phyloP scores from a whole-genome alignment of 2,888 invertebrate species.

The Candidula unifasciata region DNA sequence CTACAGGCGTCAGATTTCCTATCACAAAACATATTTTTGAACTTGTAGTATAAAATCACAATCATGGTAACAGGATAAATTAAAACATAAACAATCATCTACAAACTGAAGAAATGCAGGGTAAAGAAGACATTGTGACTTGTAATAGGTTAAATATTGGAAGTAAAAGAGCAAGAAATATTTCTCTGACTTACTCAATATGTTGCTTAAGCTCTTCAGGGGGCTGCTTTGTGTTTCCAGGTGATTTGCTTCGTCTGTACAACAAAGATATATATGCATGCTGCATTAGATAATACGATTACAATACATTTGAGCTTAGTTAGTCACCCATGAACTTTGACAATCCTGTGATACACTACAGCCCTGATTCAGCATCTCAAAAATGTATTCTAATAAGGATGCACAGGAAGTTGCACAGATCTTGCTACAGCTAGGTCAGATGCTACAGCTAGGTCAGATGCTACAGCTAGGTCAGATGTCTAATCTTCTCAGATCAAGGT shows the following conservation, averaged over 20 bases:
- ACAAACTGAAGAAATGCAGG: not conserved
- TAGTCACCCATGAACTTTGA: not conserved
- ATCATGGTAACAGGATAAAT: too few relatives aligned
- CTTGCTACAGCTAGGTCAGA: too few relatives aligned
- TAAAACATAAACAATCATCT: too few relatives aligned
- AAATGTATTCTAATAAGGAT: too few relatives aligned
- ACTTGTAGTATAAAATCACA: too few relatives aligned
- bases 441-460: too few relatives aligned
- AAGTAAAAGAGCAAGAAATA: not conserved
- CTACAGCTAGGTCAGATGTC: too few relatives aligned
- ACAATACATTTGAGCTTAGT: not conserved
- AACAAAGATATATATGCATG: not conserved
- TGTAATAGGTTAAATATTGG: not conserved
- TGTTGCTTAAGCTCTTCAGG: slow-evolving; percentile 76
- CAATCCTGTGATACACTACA: not conserved
- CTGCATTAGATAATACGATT: not conserved
- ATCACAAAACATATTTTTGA: too few relatives aligned
- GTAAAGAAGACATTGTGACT: not conserved
- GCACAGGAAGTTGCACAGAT: too few relatives aligned
- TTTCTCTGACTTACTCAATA: slow-evolving; percentile 67
- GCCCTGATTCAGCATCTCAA: too few relatives aligned
- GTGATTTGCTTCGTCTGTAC: slow-evolving; percentile 72
- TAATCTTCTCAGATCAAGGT: too few relatives aligned
- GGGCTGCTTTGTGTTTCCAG: slow-evolving; percentile 67
- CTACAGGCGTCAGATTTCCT: too few relatives aligned